phyloP scores from a whole-genome alignment of 2,888 invertebrate species.

The Linnaemya tessellans region DNA sequence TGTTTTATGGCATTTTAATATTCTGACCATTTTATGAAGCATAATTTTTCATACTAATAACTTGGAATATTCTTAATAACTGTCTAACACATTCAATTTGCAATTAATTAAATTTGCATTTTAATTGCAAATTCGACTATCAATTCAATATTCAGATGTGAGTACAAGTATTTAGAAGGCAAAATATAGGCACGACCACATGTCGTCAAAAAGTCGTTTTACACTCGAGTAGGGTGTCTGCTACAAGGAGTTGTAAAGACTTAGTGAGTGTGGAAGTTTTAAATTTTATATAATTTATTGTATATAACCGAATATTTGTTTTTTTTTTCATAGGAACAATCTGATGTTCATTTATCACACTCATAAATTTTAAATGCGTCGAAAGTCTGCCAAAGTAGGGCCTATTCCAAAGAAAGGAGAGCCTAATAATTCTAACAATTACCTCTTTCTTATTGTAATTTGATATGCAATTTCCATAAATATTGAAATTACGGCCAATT shows the following conservation, averaged over 20 bases:
- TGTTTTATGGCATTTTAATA: constrained; percentile 5
- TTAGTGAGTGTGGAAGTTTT: no score
- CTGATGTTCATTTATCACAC: no score
- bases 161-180: neutral
- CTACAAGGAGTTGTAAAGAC: neutral
- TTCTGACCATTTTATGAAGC: constrained; percentile 8
- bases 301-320: no score
- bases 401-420: no score
- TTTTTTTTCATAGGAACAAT: no score
- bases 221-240: neutral
- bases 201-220: neutral
- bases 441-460: no score
- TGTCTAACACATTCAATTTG: constrained; percentile 52
- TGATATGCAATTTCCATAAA: no score
- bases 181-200: neutral
- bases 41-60: constrained; percentile 35
- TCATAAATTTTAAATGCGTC: no score
- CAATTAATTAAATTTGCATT: constrained; percentile 64
- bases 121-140: constrained; percentile 49
- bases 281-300: no score
- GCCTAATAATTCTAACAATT: no score
- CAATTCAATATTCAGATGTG: neutral
- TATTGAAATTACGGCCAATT: no score
- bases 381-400: no score
- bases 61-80: constrained; percentile 48